These are phyloP conservation scores for Pteromalus puparum DNA, from an alignment of 1,140 invertebrate species.

Conservation along the genomic window DNA sequence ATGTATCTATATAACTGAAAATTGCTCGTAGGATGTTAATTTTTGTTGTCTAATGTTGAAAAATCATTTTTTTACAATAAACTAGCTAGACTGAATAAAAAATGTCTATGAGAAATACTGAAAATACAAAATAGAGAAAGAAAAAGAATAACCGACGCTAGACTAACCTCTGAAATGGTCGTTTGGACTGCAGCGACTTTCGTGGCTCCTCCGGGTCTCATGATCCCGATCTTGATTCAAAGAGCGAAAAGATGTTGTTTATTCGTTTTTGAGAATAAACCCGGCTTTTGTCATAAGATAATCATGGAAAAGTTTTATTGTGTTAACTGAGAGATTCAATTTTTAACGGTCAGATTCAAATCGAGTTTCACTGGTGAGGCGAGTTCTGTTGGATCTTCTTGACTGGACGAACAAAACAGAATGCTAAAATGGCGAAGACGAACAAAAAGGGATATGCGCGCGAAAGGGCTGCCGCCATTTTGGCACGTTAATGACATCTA, in stretches of 20 bases:
- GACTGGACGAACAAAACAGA: background rate
- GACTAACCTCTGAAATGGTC: constrained; percentile 64
- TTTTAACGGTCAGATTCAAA: constrained; percentile 39
- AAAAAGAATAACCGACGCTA: constrained; percentile 8
- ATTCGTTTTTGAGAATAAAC: background rate
- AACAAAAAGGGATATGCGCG: background rate
- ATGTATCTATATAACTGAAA: background rate
- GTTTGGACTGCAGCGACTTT: constrained; percentile 64
- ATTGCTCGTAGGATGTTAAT: background rate
- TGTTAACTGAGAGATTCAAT: constrained; percentile 1
- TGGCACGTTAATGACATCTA: background rate
- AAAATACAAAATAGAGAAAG: constrained; percentile 4
- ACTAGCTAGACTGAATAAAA: background rate
- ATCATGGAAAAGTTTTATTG: background rate
- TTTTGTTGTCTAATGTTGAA: background rate
- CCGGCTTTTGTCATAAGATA: background rate
- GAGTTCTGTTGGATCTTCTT: background rate
- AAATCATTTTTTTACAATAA: background rate
- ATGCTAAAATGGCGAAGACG: too few relatives aligned
- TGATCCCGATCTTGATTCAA: constrained; percentile 54
- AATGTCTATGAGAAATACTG: background rate
- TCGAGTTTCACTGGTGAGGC: background rate
- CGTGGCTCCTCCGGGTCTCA: constrained; percentile 65
- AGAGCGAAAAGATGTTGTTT: background rate
- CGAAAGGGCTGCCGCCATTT: constrained; percentile 1